A percentile compares a stretch with the other conserved stretches of the same genome.
Conservation (phyloP, 2,888 invertebrate genomes). For the Ormyrus pomaceus region DNA sequence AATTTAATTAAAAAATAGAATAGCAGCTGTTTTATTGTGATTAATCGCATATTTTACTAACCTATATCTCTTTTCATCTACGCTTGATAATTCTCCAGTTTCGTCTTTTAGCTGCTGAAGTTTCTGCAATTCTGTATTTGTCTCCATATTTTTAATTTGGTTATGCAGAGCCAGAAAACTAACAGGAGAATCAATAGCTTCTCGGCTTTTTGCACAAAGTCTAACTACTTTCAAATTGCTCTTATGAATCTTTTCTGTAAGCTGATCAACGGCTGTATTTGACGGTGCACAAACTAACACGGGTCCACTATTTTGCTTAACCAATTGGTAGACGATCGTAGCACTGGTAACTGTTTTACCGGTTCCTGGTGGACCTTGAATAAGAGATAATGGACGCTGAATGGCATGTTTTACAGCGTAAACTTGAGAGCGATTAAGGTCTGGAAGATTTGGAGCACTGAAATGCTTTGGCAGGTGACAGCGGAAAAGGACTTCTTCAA, state of each 20-base stretch:
- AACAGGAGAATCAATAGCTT: conserved; percentile 98
- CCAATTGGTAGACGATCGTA: conserved; percentile 99
- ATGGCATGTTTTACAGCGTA: conserved; percentile 99
- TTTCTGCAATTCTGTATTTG: conserved; percentile 94
- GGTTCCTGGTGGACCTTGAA: conserved; percentile 98
- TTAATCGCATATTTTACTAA: neutral
- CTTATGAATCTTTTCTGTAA: conserved; percentile 98
- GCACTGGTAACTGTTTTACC: conserved; percentile 99
- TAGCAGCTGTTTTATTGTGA: no score
- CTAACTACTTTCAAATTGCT: conserved; percentile 96
- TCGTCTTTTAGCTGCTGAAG: conserved; percentile 98
- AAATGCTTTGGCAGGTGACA: conserved; percentile 96
- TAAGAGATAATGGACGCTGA: conserved; percentile 95
- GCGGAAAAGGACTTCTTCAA: conserved; percentile 94
- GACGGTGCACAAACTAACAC: conserved; percentile 96
- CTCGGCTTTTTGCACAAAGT: conserved; percentile 97
- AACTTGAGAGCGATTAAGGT: conserved; percentile 96
- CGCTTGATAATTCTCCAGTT: conserved; percentile 96
- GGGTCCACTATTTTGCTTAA: conserved; percentile 94
- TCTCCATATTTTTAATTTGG: conserved; percentile 96
- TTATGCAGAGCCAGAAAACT: conserved; percentile 97
- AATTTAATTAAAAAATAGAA: neutral
- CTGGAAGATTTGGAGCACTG: conserved; percentile 97
- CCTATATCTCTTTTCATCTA: conserved; percentile 96
- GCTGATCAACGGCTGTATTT: conserved; percentile 99